phyloP scores from a whole-genome alignment of 1,140 invertebrate species.

The Cotesia typhae region DNA sequence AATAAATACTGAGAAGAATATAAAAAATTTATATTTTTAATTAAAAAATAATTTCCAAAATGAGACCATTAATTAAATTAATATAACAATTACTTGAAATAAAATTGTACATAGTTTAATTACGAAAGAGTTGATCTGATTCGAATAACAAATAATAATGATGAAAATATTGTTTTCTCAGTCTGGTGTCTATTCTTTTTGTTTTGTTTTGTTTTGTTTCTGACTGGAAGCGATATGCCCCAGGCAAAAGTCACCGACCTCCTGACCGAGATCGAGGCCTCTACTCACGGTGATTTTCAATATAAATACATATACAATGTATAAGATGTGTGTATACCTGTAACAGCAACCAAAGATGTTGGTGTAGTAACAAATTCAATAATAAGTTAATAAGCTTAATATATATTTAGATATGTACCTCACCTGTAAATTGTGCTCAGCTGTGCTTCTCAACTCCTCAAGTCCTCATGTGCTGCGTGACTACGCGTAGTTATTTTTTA shows the following conservation, averaged over 20 bases:
- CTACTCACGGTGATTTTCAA: slow-evolving; percentile 31
- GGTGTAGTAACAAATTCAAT: too few species aligned
- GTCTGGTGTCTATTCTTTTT: neutral
- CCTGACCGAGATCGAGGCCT: slow-evolving; percentile 28
- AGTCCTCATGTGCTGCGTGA: neutral
- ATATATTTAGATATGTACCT: too few species aligned
- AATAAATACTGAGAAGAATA: too few species aligned
- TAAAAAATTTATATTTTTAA: too few species aligned
- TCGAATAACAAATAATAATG: neutral
- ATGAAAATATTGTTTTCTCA: slow-evolving; percentile 4
- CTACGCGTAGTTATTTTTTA: neutral
- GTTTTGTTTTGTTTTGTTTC: neutral
- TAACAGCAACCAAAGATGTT: too few species aligned
- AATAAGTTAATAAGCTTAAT: too few species aligned
- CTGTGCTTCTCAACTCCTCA: neutral
- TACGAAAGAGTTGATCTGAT: neutral
- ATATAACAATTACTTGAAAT: too few species aligned
- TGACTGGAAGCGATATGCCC: slow-evolving; percentile 1
- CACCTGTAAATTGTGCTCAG: too few species aligned
- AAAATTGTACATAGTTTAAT: too few species aligned
- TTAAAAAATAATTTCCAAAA: too few species aligned
- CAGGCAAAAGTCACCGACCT: slow-evolving; percentile 39
- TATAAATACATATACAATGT: neutral
- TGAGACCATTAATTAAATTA: too few species aligned
- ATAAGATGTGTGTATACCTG: neutral